Base-by-base conservation (phyloP, 2,797 vertebrate species). In the Cirrhinus mrigala region DNA sequence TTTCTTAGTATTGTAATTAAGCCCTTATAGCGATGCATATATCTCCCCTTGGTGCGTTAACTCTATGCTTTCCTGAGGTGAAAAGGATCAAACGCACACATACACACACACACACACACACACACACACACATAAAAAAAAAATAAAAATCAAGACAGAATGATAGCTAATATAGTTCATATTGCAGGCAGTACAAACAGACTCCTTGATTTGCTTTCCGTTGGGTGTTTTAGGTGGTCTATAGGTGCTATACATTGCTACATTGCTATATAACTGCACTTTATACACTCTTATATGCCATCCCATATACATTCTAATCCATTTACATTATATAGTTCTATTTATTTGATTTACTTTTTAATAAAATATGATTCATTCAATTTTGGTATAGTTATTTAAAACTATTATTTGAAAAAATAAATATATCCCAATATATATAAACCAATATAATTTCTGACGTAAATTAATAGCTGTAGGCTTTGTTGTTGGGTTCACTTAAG, bases 1-100 rank as follows among this genome's bases (percentile, higher is more conserved):
- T 95, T 95, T 94, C 94, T 93, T 90, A 89, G 89, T 92, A 91
- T 94, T 91, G 89, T 90, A 87, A 87, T 90, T 90, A 94, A 95
- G 94, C 95, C 95, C 94, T 95, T 96, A 93, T 93, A 94, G 89
- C 94, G 89, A 91, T 95, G 94, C 94, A 95, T 96, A 95, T 86
- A 86, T 84, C 75, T 89, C 88, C 85, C 86, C 1, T 86, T 90
- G 90, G 83, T 92, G 86, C 90, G 88, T 92, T 92, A 88, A 89
- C 80, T 89, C 90, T 93, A 92, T 92, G 92, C 93, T 95, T 95
- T 95, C 95, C 95, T 96, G 95, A 96, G 95, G 92, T 91, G 94
- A 94, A 92, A 91, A 90, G 93, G 91, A 92, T 91, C 92, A 84
- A 92, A 87, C 91, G 90, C 71, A 81, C 46, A 10, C 60, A 52